Conservation (phyloP, 1,140 invertebrate genomes). For the Maniola jurtina region DNA sequence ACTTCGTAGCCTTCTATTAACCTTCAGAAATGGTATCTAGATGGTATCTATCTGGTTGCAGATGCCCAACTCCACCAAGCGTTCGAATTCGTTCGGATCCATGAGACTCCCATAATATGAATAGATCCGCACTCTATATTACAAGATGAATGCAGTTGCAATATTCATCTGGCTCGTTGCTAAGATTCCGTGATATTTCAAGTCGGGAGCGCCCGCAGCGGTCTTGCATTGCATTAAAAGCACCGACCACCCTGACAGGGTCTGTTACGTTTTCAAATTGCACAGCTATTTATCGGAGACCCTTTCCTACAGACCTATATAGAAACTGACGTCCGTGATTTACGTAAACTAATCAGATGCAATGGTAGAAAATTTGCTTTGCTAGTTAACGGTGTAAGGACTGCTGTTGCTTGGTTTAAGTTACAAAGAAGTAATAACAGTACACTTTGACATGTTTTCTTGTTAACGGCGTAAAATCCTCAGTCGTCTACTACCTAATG, state of each 20-base stretch:
- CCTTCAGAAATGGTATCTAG: too few relatives aligned
- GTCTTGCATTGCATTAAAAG: conserved; percentile 49
- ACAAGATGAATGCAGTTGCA: conserved; percentile 29
- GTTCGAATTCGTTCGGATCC: too few relatives aligned
- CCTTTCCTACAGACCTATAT: conserved; percentile 29
- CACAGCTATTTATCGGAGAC: conserved; percentile 40
- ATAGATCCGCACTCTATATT: background rate
- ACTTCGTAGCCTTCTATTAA: too few relatives aligned
- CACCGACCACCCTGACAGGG: conserved; percentile 55
- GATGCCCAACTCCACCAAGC: too few relatives aligned
- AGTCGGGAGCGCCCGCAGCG: conserved; percentile 56
- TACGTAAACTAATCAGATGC: conserved; percentile 23
- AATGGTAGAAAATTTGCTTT: conserved; percentile 16
- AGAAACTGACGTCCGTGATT: conserved; percentile 27
- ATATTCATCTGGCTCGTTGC: conserved; percentile 48
- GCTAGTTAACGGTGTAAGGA: background rate
- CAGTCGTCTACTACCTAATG: too few relatives aligned
- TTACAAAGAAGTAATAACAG: too few relatives aligned
- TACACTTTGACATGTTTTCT: too few relatives aligned
- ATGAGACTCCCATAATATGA: too few relatives aligned
- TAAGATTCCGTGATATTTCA: conserved; percentile 61
- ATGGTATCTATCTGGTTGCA: too few relatives aligned
- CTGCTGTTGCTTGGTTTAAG: background rate
- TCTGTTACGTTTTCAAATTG: conserved; percentile 39
- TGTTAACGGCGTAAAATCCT: too few relatives aligned